Base-by-base conservation (phyloP, 2,888 invertebrate species). In the Spilarctia lutea region DNA sequence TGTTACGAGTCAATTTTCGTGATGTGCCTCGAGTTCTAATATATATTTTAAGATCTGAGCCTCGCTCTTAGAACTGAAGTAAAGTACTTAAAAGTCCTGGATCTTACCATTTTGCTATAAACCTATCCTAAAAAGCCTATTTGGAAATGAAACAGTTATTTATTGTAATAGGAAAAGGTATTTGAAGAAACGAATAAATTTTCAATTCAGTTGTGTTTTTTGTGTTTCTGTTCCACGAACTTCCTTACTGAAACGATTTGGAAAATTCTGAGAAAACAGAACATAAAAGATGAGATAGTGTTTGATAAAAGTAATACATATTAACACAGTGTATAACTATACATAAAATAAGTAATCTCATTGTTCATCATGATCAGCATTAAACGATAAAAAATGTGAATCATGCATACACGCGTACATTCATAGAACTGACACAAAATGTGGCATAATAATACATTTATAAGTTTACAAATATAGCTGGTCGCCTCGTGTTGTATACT, bases 1-100 rank as follows among this genome's bases (percentile, higher is more conserved):
- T 79, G 79, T 79, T 75, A 75, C 72, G 79, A 84, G 84, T 84
- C 77, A 72, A 77, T 82, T 77, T 76, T 70, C 73, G 73, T 42
- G 42, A 74, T 68, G 70, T 66, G 20, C 60, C 33, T n/a, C 11
- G 52, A 48, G 45, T 39, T 39, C 24, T 33, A 35, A n/a, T 52
- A 48, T 18, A 45, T 39, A 16, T 13, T 27, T 63, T 30, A 63
- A 63, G 7, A 30, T 2, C 3, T 30, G 27, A 30, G 16, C 6
- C 52, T n/a, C 52, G 10, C 10, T 56, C 52, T 56, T 56, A 56
- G 52, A 56, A n/a, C n/a, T 56, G 10, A n/a, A 20, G 20, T 48
- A 20, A 52, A 0, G 20, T 52, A 52, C 52, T 56, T 56, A 56
- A n/a, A 11, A n/a, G 52, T n/a, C 52, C 24, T 24, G 52, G 2